Evolutionary conservation across 2,888 invertebrate species (phyloP).

Genomic region (Ectobius pallidus): DNA sequence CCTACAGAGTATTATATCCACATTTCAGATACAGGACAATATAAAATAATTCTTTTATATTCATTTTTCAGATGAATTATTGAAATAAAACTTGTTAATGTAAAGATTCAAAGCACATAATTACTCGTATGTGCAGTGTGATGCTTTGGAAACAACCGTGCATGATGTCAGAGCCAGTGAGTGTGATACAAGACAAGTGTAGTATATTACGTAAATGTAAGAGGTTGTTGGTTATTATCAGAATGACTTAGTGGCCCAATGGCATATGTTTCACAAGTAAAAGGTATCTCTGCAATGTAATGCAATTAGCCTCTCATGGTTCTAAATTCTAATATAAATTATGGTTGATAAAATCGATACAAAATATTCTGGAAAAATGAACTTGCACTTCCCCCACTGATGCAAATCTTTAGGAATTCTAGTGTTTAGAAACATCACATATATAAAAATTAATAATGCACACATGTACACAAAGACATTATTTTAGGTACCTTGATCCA

Average conservation of each 20-base stretch:
- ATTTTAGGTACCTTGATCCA: slow-evolving; percentile 39
- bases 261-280: not conserved
- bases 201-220: slow-evolving; percentile 22
- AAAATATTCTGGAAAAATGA: slow-evolving; percentile 21
- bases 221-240: slow-evolving; percentile 29
- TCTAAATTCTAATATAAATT: slow-evolving; percentile 3
- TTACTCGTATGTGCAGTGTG: slow-evolving; percentile 17
- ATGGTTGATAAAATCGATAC: slow-evolving; percentile 15
- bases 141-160: slow-evolving; percentile 9
- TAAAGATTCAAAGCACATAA: slow-evolving; percentile 14
- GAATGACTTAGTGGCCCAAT: not conserved
- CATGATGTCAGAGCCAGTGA: not conserved
- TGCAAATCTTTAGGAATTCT: slow-evolving; percentile 28
- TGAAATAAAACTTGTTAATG: not conserved
- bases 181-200: slow-evolving; percentile 15
- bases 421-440: slow-evolving; percentile 25
- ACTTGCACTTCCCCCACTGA: slow-evolving; percentile 21
- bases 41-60: slow-evolving; percentile 34
- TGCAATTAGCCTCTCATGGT: not conserved
- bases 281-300: not conserved
- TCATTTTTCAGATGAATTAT: slow-evolving; percentile 21
- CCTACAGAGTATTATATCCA: slow-evolving; percentile 34
- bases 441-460: slow-evolving; percentile 12
- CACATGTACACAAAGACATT: slow-evolving; percentile 31
- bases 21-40: slow-evolving; percentile 19